Evolutionary conservation across 2,888 invertebrate species (phyloP).

Genomic region (Aethes cnicana): DNA sequence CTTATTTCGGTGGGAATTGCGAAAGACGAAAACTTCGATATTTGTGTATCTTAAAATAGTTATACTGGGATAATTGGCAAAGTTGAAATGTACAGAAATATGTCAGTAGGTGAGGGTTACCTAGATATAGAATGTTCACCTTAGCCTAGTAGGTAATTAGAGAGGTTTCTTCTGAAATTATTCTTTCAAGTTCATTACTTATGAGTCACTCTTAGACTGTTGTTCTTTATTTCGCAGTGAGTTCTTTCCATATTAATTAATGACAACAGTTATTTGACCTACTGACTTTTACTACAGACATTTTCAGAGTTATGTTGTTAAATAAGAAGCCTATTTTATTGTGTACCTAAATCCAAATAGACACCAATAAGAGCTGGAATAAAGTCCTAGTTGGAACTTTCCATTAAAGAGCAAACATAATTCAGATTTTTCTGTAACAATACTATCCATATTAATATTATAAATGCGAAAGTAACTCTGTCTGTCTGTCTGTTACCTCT

Average conservation of each 20-base stretch:
- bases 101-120: slow-evolving; percentile 78
- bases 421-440: no score
- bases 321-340: no score
- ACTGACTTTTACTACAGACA: no score
- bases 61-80: slow-evolving; percentile 51
- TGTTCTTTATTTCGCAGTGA: neutral
- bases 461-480: no score
- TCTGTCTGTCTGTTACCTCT: no score
- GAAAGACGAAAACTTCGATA: slow-evolving; percentile 16
- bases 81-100: slow-evolving; percentile 59
- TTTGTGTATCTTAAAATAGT: slow-evolving; percentile 64
- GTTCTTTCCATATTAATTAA: neutral
- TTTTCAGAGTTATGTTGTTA: no score
- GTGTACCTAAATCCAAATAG: no score
- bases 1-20: slow-evolving; percentile 54
- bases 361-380: no score
- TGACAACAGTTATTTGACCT: no score
- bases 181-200: slow-evolving; percentile 31
- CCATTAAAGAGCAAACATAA: no score
- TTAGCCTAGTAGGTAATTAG: slow-evolving; percentile 54
- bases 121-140: slow-evolving; percentile 65
- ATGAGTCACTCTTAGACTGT: slow-evolving; percentile 3
- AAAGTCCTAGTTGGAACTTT: no score
- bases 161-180: slow-evolving; percentile 24
- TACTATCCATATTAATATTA: no score